Evolutionary conservation across 2,888 invertebrate species (phyloP).

Genomic region (Microchrysa polita): DNA sequence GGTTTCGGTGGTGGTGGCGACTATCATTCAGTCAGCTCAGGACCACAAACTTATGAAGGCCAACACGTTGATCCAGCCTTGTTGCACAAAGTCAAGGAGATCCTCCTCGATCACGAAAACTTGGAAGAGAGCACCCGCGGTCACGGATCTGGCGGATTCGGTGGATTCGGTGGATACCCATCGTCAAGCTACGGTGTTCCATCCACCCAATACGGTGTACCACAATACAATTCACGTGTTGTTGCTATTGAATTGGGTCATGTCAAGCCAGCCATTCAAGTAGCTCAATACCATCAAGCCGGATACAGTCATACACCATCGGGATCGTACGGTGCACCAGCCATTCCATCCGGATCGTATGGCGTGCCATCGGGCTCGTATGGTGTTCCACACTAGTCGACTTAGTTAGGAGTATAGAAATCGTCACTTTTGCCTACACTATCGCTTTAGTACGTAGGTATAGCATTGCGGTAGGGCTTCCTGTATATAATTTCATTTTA

Average conservation of each 20-base stretch:
- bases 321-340: conserved; percentile 48
- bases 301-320: conserved; percentile 63
- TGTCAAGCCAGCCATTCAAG: conserved; percentile 81
- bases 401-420: conserved; percentile 23
- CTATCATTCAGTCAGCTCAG: conserved; percentile 75
- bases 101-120: conserved; percentile 79
- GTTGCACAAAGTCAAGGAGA: conserved; percentile 80
- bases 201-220: conserved; percentile 73
- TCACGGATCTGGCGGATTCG: conserved; percentile 64
- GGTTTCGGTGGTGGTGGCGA: conserved; percentile 65
- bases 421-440: conserved; percentile 36
- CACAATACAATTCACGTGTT: conserved; percentile 68
- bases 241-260: conserved; percentile 82
- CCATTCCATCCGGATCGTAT: conserved; percentile 45
- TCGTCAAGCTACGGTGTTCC: conserved; percentile 72
- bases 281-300: conserved; percentile 79
- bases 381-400: conserved; percentile 44
- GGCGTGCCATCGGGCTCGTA: conserved; percentile 49
- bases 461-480: conserved; percentile 12
- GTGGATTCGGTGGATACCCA: conserved; percentile 65
- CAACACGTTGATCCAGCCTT: conserved; percentile 77
- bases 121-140: conserved; percentile 65
- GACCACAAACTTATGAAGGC: conserved; percentile 79
- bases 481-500: conserved; percentile 38
- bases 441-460: conserved; percentile 15